These are phyloP conservation scores for Atta cephalotes DNA, from an alignment of 1,140 invertebrate genomes.

Conservation along the genomic window DNA sequence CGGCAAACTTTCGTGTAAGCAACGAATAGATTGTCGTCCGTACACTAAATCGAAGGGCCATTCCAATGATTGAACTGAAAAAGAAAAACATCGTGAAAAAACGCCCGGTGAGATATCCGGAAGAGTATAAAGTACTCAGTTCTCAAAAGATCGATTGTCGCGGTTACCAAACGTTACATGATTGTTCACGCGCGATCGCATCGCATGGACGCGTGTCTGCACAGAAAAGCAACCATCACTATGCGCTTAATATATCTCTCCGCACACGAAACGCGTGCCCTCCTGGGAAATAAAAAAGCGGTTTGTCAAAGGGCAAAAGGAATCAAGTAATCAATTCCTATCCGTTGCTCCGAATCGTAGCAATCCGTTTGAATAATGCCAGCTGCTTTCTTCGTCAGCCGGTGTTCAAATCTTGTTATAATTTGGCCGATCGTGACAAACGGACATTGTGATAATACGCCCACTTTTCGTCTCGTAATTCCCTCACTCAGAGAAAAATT, in stretches of 20 bases:
- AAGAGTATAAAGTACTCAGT: constrained; percentile 38
- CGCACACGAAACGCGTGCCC: background rate
- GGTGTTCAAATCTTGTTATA: constrained; percentile 10
- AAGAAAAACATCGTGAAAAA: constrained; percentile 23
- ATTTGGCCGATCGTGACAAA: constrained; percentile 32
- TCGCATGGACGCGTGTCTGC: constrained; percentile 35
- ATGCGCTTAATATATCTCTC: background rate
- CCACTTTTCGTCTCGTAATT: constrained; percentile 33
- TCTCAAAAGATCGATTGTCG: constrained; percentile 56
- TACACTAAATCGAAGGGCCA: background rate
- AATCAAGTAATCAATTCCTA: constrained; percentile 33
- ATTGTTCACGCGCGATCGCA: constrained; percentile 34
- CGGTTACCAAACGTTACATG: background rate
- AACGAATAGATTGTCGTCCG: constrained; percentile 15
- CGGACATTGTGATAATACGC: constrained; percentile 1
- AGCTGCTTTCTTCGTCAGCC: background rate
- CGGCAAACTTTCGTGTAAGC: background rate
- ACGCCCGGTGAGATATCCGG: background rate
- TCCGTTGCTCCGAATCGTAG: background rate
- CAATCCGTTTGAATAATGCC: background rate
- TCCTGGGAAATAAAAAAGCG: constrained; percentile 39
- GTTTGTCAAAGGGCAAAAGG: background rate
- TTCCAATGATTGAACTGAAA: background rate
- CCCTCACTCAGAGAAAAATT: background rate
- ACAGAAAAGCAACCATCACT: background rate